These are phyloP conservation scores for Eleginops maclovinus DNA, from an alignment of 2,113 vertebrate species.

Conservation along the genomic window DNA sequence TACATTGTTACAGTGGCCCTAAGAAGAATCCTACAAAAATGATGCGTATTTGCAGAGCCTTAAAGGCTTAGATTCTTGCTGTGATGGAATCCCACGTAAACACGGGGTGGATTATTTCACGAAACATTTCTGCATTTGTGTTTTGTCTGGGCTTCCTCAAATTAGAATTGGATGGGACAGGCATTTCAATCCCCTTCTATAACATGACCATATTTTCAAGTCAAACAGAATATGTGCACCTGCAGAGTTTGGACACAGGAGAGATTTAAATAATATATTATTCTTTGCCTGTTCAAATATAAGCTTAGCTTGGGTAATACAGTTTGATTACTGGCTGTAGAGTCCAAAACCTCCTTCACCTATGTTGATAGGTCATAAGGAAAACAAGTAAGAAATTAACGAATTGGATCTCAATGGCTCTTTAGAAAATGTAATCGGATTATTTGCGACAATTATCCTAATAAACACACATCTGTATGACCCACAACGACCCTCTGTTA, in stretches of 20 bases:
- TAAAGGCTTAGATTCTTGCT: not conserved
- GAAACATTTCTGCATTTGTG: not conserved
- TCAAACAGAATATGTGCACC: not conserved
- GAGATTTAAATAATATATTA: not conserved
- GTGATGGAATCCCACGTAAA: not conserved
- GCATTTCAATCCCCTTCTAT: not conserved
- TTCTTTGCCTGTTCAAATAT: no score
- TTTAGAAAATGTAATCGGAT: no score
- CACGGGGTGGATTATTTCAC: not conserved
- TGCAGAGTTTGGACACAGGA: not conserved
- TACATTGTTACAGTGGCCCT: not conserved
- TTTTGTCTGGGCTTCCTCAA: not conserved
- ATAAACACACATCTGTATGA: no score
- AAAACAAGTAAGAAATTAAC: not conserved
- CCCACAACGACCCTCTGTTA: no score
- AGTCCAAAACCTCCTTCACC: not conserved
- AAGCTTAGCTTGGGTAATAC: no score
- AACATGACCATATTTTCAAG: not conserved
- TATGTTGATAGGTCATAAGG: not conserved
- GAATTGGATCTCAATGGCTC: no score
- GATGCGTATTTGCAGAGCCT: not conserved
- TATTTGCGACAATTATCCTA: no score
- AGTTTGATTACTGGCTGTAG: not conserved
- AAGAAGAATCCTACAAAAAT: not conserved
- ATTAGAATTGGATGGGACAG: not conserved